Base-by-base conservation (phyloP, 2,888 invertebrate species). In the Encarsia formosa region DNA sequence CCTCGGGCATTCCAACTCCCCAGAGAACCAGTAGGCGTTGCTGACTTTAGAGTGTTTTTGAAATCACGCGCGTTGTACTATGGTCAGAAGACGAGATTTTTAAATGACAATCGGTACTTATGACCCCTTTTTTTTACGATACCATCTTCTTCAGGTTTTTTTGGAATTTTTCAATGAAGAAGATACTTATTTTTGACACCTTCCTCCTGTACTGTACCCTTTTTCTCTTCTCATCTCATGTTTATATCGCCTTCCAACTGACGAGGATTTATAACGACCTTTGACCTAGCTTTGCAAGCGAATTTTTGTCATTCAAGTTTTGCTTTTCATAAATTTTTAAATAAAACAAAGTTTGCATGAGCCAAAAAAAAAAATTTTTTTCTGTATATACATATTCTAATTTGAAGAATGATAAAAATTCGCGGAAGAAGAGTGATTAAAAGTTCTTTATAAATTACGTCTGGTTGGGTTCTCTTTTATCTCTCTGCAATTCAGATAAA, bases 1-100 rank as follows among this genome's bases (percentile, higher is more conserved):
- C 54, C 41, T 45, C 52, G 48, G 38, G 26, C 35, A 41, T 42
- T 29, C 49, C 49, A 19, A 38, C 23, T 32, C 24, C 49, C 32
- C 2, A 52, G 37, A 51, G 52, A 44, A 43, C 34, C 55, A 62
- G 59, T 52, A 59, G 57, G 53, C 61, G 58, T 52, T 64, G 62
- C 62, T 63, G 63, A 62, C 59, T 34, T 52, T 4, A n/a, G n/a
- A n/a, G n/a, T n/a, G n/a, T n/a, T n/a, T n/a, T n/a, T n/a, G n/a
- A n/a, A n/a, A n/a, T n/a, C n/a, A n/a, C n/a, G n/a, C n/a, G 23
- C 40, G 39, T 20, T n/a, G 31, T 18, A 29, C 15, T 18, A 31
- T 13, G 26, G 11, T 9, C 16, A 20, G 48, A 34, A 34, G 24
- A 18, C 26, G 26, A 6, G 26, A 6, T 11, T 6, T 11, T 11